Evolutionary conservation across 2,113 vertebrate species (phyloP), one percentile per base, ranked within the genome.

Genomic region (Ardeotis arabs): DNA sequence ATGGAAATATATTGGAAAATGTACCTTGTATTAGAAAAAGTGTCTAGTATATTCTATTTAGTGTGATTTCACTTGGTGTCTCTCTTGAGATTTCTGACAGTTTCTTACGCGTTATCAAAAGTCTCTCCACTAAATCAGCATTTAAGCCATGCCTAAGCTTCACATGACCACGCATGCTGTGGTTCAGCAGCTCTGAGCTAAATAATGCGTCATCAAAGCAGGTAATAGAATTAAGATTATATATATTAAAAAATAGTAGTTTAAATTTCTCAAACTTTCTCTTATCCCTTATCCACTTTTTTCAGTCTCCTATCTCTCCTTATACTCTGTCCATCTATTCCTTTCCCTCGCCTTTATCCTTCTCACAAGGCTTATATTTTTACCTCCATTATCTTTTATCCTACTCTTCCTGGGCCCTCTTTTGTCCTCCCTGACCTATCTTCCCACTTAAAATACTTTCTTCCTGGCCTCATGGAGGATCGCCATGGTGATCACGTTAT

Each of bases 401-500:
- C 44, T 14, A 25, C 66, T 84, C 80, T 89, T 94, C 69, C 53
- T 6, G 10, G 25, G 25, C 62, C n/a, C 29, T 63, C 28, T 79
- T 80, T 78, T 94, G 59, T 95, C 67, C 77, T 80, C 44, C 63
- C 62, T 93, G 96, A 82, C 89, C 93, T 82, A 4, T 91, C 89
- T 94, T 81, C 80, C 83, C 88, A 63, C 84, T 89, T 64, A 25
- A 64, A 90, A 85, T 69, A 52, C 87, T 95, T 92, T 87, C 66
- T 91, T 83, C 95, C 88, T 90, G 93, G 83, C 87, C 89, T 86
- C 76, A 76, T 89, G 92, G 96, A 97, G 73, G 73, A 90, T 97
- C 45, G 6, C 95, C 86, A 95, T 95, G 96, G 97, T 76, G 87
- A 98, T 88, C 56, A 73, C 49, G 83, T 97, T 97, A 96, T 85